These are phyloP conservation scores for Engraulis encrasicolus DNA, from an alignment of 2,113 vertebrate species.

Conservation along the genomic window DNA sequence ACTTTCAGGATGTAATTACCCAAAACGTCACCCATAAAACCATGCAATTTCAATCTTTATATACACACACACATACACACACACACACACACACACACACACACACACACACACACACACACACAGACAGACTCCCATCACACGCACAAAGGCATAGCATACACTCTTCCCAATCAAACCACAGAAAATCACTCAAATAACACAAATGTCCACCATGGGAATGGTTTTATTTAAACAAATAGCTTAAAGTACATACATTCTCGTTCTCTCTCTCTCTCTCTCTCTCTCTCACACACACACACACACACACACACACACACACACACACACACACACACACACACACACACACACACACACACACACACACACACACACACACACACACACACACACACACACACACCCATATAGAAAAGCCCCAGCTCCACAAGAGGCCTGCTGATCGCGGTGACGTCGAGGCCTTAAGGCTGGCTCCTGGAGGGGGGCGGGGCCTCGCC, in stretches of 20 bases:
- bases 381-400: constrained; percentile 61
- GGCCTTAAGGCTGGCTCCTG: constrained; percentile 64
- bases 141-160: background rate
- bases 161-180: background rate
- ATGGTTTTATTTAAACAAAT: constrained; percentile 71
- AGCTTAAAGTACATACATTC: constrained; percentile 35
- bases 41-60: too few species aligned
- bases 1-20: background rate
- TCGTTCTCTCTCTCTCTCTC: too few species aligned
- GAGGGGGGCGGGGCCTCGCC: background rate
- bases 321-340: constrained; percentile 47
- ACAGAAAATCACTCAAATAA: constrained; percentile 7
- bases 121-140: background rate
- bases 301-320: constrained; percentile 73
- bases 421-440: constrained; percentile 62
- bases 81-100: background rate
- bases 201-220: constrained; percentile 43
- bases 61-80: background rate
- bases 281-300: constrained; percentile 28
- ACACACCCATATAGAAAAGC: constrained; percentile 77
- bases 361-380: constrained; percentile 16
- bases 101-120: background rate
- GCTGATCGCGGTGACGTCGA: constrained; percentile 71
- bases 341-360: constrained; percentile 56
- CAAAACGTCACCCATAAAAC: background rate